Conservation (phyloP, 2,888 invertebrate species). For the Steinernema scapterisci region DNA sequence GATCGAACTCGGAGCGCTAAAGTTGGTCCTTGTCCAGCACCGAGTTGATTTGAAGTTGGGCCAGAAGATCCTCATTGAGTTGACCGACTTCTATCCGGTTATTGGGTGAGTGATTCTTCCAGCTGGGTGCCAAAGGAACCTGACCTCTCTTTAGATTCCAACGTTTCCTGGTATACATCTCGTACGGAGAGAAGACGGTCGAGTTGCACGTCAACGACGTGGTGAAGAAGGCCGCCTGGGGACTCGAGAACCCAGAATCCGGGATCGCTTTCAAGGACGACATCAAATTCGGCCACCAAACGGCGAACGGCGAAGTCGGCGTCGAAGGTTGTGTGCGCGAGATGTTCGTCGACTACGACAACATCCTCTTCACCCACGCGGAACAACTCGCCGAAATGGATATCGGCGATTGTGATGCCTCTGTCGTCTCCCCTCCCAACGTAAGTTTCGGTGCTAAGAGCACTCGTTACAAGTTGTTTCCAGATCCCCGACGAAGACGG, state of each 20-base stretch:
- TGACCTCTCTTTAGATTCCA: conserved; percentile 5
- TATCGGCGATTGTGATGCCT: background rate
- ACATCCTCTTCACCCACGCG: conserved; percentile 18
- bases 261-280: conserved; percentile 16
- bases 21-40: conserved; percentile 12
- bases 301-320: conserved; percentile 16
- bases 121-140: background rate
- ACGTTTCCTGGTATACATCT: conserved; percentile 22
- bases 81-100: conserved; percentile 8
- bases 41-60: conserved; percentile 16
- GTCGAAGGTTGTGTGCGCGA: conserved; percentile 21
- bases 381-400: conserved; percentile 1
- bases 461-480: too few relatives aligned
- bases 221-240: conserved; percentile 15
- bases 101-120: background rate
- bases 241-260: background rate
- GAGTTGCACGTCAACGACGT: conserved; percentile 13
- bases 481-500: conserved; percentile 19
- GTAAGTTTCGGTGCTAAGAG: background rate
- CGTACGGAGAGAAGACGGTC: background rate
- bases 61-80: background rate
- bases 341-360: conserved; percentile 27
- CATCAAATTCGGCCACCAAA: conserved; percentile 20
- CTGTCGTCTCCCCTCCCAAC: background rate
- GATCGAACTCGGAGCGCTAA: background rate